Evolutionary conservation across 2,113 vertebrate species (phyloP), one percentile per base, ranked within the genome.

Genomic region (Scomber japonicus): DNA sequence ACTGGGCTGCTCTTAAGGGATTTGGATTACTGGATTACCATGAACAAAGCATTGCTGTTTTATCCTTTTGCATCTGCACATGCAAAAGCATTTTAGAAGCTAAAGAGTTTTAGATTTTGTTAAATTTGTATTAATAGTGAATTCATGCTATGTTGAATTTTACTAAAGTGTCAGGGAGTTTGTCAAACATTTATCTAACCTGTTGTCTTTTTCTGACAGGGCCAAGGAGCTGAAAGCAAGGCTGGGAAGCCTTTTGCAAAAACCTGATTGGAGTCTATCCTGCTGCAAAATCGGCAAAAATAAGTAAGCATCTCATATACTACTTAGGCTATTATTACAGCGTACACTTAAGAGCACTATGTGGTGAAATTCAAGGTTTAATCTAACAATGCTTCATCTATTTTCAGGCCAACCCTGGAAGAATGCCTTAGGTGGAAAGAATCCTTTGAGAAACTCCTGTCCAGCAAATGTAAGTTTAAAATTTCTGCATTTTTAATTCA

Each of bases 371-470:
- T 59, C 2, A 11, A 10, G 1, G 4, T 55, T 40, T 5, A 55
- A 55, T 75, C 82, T 88, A 75, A 93, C 3, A 6, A 30, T 5
- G 3, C n/a, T 62, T 53, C 40, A 3, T 73, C 31, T 69, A 12
- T 88, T 85, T 93, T 56, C 89, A 97, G 96, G 92, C 94, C 95
- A 49, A 94, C 94, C 31, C 92, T 95, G 64, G 96, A 91, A 82
- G 98, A 99, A 74, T 97, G 95, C 46, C 86, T 96, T 0, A 92
- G 84, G 68, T 98, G 98, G 97, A 97, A 93, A 68, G 95, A 97
- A 45, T 98, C 97, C 2, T 97, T 99, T 17, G 97, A 97, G 83
- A 94, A 94, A 80, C 96, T 99, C 21, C 93, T 99, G 89, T 95
- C 94, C 76, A 98, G 96, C 91, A 98, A 96, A 96, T 95, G 98